Evolutionary conservation across 2,888 invertebrate genomes (phyloP), one percentile per base, ranked within the genome.

Genomic region (Callinectes sapidus): DNA sequence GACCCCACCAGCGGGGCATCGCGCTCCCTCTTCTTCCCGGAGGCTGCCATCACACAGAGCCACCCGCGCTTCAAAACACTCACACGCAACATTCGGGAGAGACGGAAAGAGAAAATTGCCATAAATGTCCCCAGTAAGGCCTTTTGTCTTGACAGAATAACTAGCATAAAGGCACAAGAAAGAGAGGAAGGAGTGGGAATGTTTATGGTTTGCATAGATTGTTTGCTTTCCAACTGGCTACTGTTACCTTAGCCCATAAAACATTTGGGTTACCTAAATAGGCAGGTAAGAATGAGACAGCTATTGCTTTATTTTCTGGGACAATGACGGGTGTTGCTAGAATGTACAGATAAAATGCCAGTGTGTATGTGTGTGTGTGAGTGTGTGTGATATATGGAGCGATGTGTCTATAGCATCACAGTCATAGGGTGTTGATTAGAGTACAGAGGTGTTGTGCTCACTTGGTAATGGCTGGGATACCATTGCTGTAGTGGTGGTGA

Each of bases 51-150:
- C 95, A 99, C 97, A 95, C 97, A 97, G 2, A 99, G 98, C n/a
- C 99, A 99, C 96, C 99, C 99, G 32, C 97, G 99, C 94, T 99
- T 99, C 96, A 97, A 97, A 96, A 99, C 98, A 0, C 96, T 99
- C 91, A 98, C 99, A 0, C 96, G 98, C 94, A 99, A 99, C 96
- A 99, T 99, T 95, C 97, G 99, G 92, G 96, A 97, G 95, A 96
- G 99, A 95, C 96, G 99, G 94, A 98, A 98, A 91, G 98, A 98
- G 96, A 99, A 99, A 96, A 98, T 99, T 32, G 97, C 98, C 93
- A 99, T 99, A 94, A 99, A 99, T 96, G 96, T 99, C 95, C 99
- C 99, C 96, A 97, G 99, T 99, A 96, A 96, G 96, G 95, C 87
- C 85, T 71, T 89, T 35, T 71, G 71, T 48, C 81, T 81, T 81